Evolutionary conservation across 2,113 vertebrate species (phyloP), one percentile per base, ranked within the genome.

Genomic region (Egretta garzetta): DNA sequence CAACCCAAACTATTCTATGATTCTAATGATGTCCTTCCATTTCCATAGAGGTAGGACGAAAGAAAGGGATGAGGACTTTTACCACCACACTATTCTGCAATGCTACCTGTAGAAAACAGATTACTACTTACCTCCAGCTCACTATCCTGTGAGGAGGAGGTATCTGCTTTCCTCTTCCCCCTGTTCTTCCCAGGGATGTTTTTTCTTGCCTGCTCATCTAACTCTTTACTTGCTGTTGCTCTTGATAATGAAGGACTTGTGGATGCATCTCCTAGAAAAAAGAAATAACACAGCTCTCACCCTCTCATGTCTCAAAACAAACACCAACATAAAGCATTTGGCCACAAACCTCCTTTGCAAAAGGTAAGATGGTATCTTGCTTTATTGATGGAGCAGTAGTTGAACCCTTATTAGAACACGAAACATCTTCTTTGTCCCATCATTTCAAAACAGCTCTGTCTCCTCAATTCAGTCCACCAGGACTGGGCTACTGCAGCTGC

Each of bases 81-180:
- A 66, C 17, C 45, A 66, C 23, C 37, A 43, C n/a, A 22, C 27
- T 47, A 8, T 21, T 71, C 70, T 91, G 62, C 53, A 74, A 37
- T 19, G 62, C 14, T 30, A 33, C 35, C 64, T 68, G 20, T 14
- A 85, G 67, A 52, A 95, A 76, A 76, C 43, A 72, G 39, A 62
- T 58, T 41, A 60, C 60, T 67, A 45, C 47, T 83, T 98, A 99
- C 99, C 98, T 99, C 99, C 93, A 99, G 98, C 96, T 99, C 99
- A 32, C 95, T 99, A 93, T 99, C 99, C 64, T 99, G 97, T 9
- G 99, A 97, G 30, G 98, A 98, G 16, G 98, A 98, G 75, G 96
- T 97, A 17, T 99, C 99, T 8, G 98, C 97, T 98, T 99, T 99
- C 98, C 99, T 99, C 93, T 99, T 99, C 90, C 99, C 99, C 95